A percentile compares a stretch with the other conserved stretches of the same genome.
Conservation (phyloP, 2,888 invertebrate genomes). For the Philaethria dido region DNA sequence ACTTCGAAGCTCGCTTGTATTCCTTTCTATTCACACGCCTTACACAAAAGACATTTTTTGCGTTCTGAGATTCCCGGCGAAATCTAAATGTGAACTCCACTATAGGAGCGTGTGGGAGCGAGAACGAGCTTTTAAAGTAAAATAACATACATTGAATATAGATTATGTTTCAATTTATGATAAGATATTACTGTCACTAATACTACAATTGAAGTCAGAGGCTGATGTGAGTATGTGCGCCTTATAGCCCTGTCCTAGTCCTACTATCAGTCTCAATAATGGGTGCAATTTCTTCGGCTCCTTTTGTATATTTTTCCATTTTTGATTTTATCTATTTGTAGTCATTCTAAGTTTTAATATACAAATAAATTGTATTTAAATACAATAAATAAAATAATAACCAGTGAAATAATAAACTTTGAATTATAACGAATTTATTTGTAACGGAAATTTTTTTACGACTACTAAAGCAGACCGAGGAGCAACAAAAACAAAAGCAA, state of each 20-base stretch:
- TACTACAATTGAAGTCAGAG: background rate
- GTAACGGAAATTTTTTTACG: conserved; percentile 16
- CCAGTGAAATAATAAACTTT: no score
- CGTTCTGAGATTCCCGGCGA: conserved; percentile 59
- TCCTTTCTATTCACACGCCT: conserved; percentile 64
- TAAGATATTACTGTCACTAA: background rate
- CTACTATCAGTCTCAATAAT: no score
- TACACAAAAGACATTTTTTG: conserved; percentile 72
- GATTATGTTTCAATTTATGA: conserved; percentile 2
- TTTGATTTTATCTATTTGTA: no score
- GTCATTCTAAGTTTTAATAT: no score
- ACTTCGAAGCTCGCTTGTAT: conserved; percentile 59
- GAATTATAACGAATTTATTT: conserved; percentile 5
- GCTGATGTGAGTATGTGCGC: no score
- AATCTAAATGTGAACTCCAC: conserved; percentile 73
- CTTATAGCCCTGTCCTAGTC: no score
- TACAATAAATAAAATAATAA: no score
- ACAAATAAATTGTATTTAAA: no score
- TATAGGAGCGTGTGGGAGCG: conserved; percentile 57
- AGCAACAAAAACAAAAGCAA: conserved; percentile 17
- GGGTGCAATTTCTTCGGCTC: no score
- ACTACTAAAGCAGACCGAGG: conserved; percentile 6
- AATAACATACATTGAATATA: conserved; percentile 38
- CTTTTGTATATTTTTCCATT: no score
- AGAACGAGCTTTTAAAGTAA: conserved; percentile 46